Base-by-base conservation (phyloP, 2,888 invertebrate genomes). In the Choreutis nemorana region DNA sequence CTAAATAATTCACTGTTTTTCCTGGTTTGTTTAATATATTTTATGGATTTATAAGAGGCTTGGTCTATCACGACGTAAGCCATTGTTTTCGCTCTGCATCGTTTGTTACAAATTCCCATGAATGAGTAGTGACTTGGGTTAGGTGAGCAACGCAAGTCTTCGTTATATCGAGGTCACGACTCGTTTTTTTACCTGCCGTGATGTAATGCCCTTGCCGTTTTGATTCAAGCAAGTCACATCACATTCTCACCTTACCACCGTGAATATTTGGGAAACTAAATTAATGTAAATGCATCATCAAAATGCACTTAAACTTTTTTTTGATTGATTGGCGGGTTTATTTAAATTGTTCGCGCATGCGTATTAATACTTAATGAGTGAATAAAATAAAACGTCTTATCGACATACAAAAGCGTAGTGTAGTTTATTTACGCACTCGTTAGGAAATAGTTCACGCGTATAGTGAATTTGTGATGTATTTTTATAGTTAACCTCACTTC, bases 91-190 rank as follows among this genome's bases (percentile, higher is more conserved):
- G 50, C 51, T 41, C 40, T 45, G 51, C 55, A 46, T 49, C 45
- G 39, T 33, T 41, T 35, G 48, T 48, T n/a, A 48, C 49, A 55
- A 59, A 59, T 72, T 73, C 71, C 64, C 73, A 75, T 67, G 72
- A 71, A 68, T 59, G 62, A 63, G 57, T 50, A 46, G 55, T 48
- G 50, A n/a, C 36, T 50, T 23, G 13, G 12, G 46, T 49, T 53
- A 48, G 35, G 40, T 40, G 40, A 38, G 36, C 64, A n/a, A n/a
- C n/a, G n/a, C n/a, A n/a, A n/a, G n/a, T n/a, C n/a, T n/a, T n/a
- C n/a, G n/a, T n/a, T n/a, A n/a, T n/a, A n/a, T n/a, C n/a, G 72
- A 70, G 73, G 75, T 68, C 73, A 70, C 58, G 61, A 47, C 55
- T 40, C 44, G 37, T 57, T 68, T 67, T 64, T 70, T 70, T 61